A percentile compares a stretch with the other conserved stretches of the same genome.
Evolutionary conservation across 2,113 vertebrate genomes (phyloP).

Genomic region (Etheostoma spectabile): DNA sequence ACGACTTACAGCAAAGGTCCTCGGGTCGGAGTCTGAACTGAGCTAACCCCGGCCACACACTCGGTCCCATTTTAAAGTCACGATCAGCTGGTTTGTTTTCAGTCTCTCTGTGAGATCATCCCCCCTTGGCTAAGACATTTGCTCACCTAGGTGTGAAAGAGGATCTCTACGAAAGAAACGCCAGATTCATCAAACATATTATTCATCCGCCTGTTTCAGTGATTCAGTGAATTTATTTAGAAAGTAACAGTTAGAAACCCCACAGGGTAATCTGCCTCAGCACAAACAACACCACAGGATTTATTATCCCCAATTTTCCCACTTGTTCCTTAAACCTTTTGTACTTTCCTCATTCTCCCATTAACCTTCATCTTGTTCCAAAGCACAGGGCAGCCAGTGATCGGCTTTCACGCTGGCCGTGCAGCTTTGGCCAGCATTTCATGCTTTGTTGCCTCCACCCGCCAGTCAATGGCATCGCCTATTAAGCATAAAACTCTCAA

Average conservation of each 20-base stretch:
- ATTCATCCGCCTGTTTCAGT: neutral
- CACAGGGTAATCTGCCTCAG: neutral
- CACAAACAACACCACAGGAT: constrained; percentile 18
- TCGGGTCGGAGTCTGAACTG: too few species aligned
- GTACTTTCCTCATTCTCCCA: constrained; percentile 7
- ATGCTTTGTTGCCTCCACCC: constrained; percentile 12
- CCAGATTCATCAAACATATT: neutral
- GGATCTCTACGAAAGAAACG: neutral
- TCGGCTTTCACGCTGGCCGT: constrained; percentile 20
- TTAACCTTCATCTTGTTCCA: constrained; percentile 45
- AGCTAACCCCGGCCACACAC: too few species aligned
- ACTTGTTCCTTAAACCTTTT: constrained; percentile 28
- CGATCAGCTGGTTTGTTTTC: constrained; percentile 18
- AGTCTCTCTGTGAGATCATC: constrained; percentile 3
- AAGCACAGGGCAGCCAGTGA: constrained; percentile 1
- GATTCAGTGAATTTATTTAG: neutral
- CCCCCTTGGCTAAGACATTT: neutral
- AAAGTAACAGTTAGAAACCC: neutral
- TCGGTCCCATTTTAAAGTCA: too few species aligned
- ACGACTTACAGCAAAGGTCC: too few species aligned
- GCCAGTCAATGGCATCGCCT: constrained; percentile 33
- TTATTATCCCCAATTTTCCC: neutral
- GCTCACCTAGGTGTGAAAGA: neutral
- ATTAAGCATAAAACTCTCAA: constrained; percentile 60
- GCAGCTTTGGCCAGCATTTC: constrained; percentile 28